These are phyloP conservation scores for Drosophila leontia DNA, from an alignment of 1,140 invertebrate species.

Conservation along the genomic window DNA sequence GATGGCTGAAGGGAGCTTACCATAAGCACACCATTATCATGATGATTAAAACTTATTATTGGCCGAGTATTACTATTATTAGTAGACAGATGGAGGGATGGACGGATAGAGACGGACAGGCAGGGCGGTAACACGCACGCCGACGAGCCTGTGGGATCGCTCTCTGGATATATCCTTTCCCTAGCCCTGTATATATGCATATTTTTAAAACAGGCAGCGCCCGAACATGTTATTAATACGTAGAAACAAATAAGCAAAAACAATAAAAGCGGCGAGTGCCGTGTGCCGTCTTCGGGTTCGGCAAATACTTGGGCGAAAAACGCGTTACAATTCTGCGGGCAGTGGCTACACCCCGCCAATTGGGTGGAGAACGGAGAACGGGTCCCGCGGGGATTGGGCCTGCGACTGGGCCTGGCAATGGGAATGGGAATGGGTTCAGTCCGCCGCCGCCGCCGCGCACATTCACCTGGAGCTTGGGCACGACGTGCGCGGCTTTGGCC, in stretches of 20 bases:
- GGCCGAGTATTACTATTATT: constrained; percentile 79
- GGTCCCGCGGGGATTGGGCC: constrained; percentile 11
- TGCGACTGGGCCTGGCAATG: constrained; percentile 17
- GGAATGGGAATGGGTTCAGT: constrained; percentile 35
- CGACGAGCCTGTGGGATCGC: constrained; percentile 44
- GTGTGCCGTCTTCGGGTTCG: constrained; percentile 22
- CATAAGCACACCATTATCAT: constrained; percentile 78
- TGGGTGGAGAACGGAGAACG: constrained; percentile 33
- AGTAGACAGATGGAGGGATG: constrained; percentile 57
- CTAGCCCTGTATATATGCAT: constrained; percentile 57
- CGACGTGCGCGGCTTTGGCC: constrained; percentile 70
- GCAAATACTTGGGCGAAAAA: constrained; percentile 50
- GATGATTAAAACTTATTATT: constrained; percentile 84
- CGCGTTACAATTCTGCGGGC: constrained; percentile 81
- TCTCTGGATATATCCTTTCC: constrained; percentile 58
- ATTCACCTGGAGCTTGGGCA: constrained; percentile 77
- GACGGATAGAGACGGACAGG: constrained; percentile 58
- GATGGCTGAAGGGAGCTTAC: constrained; percentile 33
- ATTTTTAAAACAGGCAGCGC: constrained; percentile 77
- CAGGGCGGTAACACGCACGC: constrained; percentile 53
- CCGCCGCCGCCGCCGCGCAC: constrained; percentile 37
- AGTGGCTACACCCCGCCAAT: constrained; percentile 64
- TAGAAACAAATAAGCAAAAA: constrained; percentile 84
- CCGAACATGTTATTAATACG: constrained; percentile 82
- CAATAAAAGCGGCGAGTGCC: constrained; percentile 70